Conservation (phyloP, 2,797 vertebrate genomes). For the Antennarius maculatus region DNA sequence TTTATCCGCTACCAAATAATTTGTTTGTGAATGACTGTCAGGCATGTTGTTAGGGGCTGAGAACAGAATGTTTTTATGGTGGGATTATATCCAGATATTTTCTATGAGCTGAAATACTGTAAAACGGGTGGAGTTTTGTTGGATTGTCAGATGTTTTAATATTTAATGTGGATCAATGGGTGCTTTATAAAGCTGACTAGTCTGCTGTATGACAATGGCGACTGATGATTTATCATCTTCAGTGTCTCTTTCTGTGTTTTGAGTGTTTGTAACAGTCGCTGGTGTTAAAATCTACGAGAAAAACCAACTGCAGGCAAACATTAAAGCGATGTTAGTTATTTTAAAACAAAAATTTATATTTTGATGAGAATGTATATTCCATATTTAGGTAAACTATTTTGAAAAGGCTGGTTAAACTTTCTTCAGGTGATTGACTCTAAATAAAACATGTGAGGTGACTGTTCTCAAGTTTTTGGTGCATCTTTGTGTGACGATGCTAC, state of each 20-base stretch:
- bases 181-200: slow-evolving; percentile 7
- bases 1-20: slow-evolving; percentile 12
- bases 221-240: slow-evolving; percentile 26
- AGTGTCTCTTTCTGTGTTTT: slow-evolving; percentile 35
- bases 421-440: slow-evolving; percentile 72
- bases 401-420: slow-evolving; percentile 60
- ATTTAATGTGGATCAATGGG: slow-evolving; percentile 7
- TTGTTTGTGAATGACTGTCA: not conserved
- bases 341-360: slow-evolving; percentile 70
- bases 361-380: slow-evolving; percentile 64
- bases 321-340: slow-evolving; percentile 54
- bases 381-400: slow-evolving; percentile 73
- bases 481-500: not conserved
- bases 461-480: slow-evolving; percentile 3
- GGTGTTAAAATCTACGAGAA: slow-evolving; percentile 8
- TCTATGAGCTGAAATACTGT: not conserved
- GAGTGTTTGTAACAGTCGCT: slow-evolving; percentile 53
- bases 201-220: not conserved
- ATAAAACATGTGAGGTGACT: slow-evolving; percentile 62
- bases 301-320: slow-evolving; percentile 33
- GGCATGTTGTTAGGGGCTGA: slow-evolving; percentile 17
- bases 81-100: slow-evolving; percentile 10
- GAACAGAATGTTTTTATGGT: slow-evolving; percentile 24
- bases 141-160: slow-evolving; percentile 13
- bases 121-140: slow-evolving; percentile 8